Percentiles rank a stretch among this genome's conserved stretches.
These are phyloP conservation scores for Rhynchomys soricoides DNA, from an alignment of 2,113 vertebrate species.

Conservation along the genomic window DNA sequence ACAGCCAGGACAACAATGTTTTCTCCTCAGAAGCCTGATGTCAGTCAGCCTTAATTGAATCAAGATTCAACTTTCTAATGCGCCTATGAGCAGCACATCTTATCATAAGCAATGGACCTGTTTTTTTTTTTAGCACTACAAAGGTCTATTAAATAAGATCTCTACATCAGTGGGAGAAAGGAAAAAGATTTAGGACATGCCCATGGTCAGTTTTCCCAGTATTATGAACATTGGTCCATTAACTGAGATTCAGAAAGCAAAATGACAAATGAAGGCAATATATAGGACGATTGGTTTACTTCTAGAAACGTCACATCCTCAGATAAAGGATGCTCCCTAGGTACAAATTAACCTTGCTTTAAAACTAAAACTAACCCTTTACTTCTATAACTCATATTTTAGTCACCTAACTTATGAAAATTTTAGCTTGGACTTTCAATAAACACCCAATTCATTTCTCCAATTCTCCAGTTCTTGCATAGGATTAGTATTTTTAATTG, in stretches of 20 bases:
- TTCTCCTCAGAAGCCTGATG: constrained; percentile 63
- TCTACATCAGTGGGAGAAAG: neutral
- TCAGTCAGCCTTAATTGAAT: constrained; percentile 65
- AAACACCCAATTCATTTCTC: neutral
- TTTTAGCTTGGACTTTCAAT: neutral
- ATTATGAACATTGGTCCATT: neutral
- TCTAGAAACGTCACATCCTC: neutral
- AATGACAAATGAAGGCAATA: neutral
- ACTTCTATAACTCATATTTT: neutral
- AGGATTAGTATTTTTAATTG: neutral
- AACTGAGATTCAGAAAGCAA: neutral
- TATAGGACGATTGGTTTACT: neutral
- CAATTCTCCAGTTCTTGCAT: neutral
- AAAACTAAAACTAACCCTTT: neutral
- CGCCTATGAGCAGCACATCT: constrained; percentile 43
- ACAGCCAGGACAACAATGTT: constrained; percentile 44
- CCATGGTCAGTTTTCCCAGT: neutral
- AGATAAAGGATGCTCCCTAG: neutral
- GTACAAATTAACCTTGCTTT: constrained; percentile 3
- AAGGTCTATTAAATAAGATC: neutral
- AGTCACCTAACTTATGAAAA: neutral
- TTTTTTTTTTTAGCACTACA: constrained; percentile 20
- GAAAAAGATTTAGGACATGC: neutral
- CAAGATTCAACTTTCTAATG: constrained; percentile 41
- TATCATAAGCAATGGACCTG: constrained; percentile 15